Evolutionary conservation across 1,140 invertebrate species (phyloP).

Genomic region (Lycorma delicatula): DNA sequence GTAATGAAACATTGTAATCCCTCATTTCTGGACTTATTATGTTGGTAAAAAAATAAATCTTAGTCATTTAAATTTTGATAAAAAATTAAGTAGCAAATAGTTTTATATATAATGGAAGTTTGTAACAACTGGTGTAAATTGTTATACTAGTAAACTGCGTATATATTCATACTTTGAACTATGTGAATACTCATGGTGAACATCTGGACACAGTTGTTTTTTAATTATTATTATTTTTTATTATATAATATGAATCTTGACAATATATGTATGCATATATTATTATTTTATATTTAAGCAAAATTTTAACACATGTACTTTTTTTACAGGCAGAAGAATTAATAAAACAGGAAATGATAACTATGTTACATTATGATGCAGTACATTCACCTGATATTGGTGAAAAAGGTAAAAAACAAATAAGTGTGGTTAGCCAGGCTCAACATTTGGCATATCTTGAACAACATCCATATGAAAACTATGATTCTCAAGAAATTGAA

Average conservation of each 20-base stretch:
- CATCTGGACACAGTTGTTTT: too few species aligned
- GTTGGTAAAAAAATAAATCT: too few species aligned
- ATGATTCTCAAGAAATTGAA: constrained; percentile 58
- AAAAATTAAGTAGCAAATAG: too few species aligned
- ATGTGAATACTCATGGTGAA: too few species aligned
- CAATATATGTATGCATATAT: constrained; percentile 3
- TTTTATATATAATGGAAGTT: too few species aligned
- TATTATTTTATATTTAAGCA: background rate
- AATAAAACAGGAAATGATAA: constrained; percentile 95
- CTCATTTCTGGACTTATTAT: too few species aligned
- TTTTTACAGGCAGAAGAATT: constrained; percentile 78
- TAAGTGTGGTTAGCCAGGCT: constrained; percentile 39
- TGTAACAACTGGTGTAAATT: too few species aligned
- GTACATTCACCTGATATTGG: constrained; percentile 54
- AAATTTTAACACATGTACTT: constrained; percentile 6
- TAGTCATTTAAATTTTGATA: too few species aligned
- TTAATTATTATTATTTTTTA: constrained; percentile 4
- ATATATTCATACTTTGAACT: too few species aligned
- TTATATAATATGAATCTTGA: constrained; percentile 4
- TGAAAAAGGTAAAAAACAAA: constrained; percentile 34
- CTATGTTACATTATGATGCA: constrained; percentile 88
- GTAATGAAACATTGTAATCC: too few species aligned
- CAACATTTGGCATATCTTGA: constrained; percentile 74
- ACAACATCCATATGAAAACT: constrained; percentile 73
- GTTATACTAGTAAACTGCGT: too few species aligned